Base-by-base conservation (phyloP, 2,113 vertebrate genomes). In the Orcinus orca region DNA sequence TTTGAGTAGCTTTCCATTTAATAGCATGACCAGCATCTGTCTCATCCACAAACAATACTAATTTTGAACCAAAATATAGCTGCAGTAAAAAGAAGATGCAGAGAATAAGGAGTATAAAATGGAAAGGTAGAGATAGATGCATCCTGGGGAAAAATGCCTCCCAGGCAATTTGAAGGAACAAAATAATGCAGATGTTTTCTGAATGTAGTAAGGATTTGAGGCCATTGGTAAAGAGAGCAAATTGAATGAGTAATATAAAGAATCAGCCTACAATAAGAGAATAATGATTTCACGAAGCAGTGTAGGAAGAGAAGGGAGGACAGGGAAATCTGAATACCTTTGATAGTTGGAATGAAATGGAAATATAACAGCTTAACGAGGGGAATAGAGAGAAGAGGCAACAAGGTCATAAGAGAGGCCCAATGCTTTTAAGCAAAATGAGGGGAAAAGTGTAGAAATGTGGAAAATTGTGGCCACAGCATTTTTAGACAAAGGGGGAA, bases 261-360 rank as follows among this genome's bases (percentile, higher is more conserved):
- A 97, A 83, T 96, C 80, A 4, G 9, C 73, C 88, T 79, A 93
- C 88, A 81, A 73, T 84, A 88, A 36, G 81, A 88, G 93, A 93
- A 96, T 47, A 97, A 95, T 95, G 60, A 55, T 97, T 95, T 91
- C 80, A 82, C 14, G 62, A 97, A 83, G 91, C 80, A n/a, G 38
- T 60, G 41, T 10, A 60, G 84, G 93, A 92, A 97, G 4, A 84
- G 92, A 97, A 77, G 38, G 76, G 97, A 94, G 77, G 94, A 67
- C 29, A 70, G 91, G 85, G 73, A 96, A n/a, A 96, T 96, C 97
- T 97, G 95, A 98, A 97, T 95, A 55, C 91, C 94, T 97, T 92
- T 96, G 86, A 93, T 80, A 70, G 97, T 95, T 95, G 91, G 82
- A 90, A 94, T 82, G 90, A 98, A 98, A 97, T 92, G 96, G 96